Evolutionary conservation across 2,113 vertebrate species (phyloP), one percentile per base, ranked within the genome.

Genomic region (Pundamilia nyererei): DNA sequence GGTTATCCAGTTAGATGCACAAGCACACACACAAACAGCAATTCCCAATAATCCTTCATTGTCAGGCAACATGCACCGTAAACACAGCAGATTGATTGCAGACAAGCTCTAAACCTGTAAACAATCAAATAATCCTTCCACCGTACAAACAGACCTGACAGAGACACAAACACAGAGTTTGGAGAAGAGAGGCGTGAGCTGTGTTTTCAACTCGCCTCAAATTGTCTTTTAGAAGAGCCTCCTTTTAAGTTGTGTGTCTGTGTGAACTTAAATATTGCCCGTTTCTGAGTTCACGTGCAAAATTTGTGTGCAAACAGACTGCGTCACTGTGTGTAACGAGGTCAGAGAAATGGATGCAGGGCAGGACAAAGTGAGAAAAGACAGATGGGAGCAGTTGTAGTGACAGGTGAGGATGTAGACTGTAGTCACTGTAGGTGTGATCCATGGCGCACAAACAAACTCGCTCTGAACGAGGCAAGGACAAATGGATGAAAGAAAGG

Each of bases 381-480:
- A 90, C 93, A 92, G 93, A 93, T 93, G 91, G 92, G 84, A 91
- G 89, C 86, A 87, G 85, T 77, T 81, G 85, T 86, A 87, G 88
- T 89, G 90, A 90, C 91, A 94, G 92, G 90, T 89, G 90, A 87
- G 87, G 86, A 87, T 40, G 84, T 29, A 85, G 89, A 62, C 87
- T 79, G 55, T 42, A 85, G 85, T 75, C 65, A 51, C 81, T 56
- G 87, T 62, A 89, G 91, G 89, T 91, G 89, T 89, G 77, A 92
- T 90, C 75, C 53, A 31, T 7, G 6, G 26, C 6, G 3, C 83
- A 42, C 55, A 68, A 86, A 84, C 31, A 54, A 87, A 91, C 79
- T 33, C 15, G 21, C 40, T 80, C 40, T 9, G 47, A 93, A 70
- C n/a, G 3, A 89, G 65, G 51, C 87, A 91, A 93, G 90, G 89